These are phyloP conservation scores for Saccostrea glomerata DNA, from an alignment of 1,140 invertebrate species.

Conservation along the genomic window DNA sequence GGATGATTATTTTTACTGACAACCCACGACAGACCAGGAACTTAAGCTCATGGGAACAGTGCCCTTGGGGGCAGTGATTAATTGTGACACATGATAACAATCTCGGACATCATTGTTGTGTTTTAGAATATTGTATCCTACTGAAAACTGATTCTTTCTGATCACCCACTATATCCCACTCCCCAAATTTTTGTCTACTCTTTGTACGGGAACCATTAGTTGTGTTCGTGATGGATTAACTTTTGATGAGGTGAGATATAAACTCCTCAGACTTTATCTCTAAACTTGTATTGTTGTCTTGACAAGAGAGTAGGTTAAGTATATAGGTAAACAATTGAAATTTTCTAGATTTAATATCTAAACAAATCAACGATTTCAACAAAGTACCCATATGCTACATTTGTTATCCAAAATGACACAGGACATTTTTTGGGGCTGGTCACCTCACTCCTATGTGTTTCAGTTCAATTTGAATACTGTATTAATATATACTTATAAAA, in stretches of 20 bases:
- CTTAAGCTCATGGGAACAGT: not conserved
- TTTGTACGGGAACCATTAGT: not conserved
- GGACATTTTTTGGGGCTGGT: not conserved
- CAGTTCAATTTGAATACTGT: too few relatives aligned
- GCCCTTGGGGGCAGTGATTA: constrained; percentile 13
- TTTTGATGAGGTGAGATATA: constrained; percentile 10
- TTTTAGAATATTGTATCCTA: not conserved
- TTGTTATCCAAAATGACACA: not conserved
- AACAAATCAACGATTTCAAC: not conserved
- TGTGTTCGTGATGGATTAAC: constrained; percentile 2
- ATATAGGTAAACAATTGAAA: constrained; percentile 15
- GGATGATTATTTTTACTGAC: not conserved
- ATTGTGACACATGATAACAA: constrained; percentile 30
- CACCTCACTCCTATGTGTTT: too few relatives aligned
- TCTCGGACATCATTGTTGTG: constrained; percentile 30
- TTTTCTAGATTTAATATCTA: not conserved
- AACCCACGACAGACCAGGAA: constrained; percentile 22
- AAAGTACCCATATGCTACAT: not conserved
- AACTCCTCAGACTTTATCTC: not conserved
- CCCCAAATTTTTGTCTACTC: not conserved
- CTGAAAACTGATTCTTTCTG: not conserved
- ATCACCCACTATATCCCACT: constrained; percentile 21
- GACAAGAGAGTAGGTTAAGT: constrained; percentile 26
- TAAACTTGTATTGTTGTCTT: not conserved
- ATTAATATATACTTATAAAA: too few relatives aligned